Base-by-base conservation (phyloP, 2,888 invertebrate species). In the Aphodius granarius region DNA sequence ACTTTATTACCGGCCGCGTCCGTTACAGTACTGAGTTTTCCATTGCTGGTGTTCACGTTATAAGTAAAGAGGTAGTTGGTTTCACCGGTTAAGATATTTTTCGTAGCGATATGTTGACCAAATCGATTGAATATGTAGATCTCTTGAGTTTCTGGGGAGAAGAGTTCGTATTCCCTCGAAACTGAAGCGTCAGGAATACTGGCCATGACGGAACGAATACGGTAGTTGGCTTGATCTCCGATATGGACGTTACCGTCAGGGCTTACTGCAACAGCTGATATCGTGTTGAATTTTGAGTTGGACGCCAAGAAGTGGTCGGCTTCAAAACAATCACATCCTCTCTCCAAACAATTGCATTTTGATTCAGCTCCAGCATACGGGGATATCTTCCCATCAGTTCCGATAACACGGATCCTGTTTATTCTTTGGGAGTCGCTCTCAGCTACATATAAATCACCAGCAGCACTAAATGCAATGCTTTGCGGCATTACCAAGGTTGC, bases 381-480 rank as follows among this genome's bases (percentile, higher is more conserved):
- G 0, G 94, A 92, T 76, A 98, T 97, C 83, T 95, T 94, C 0
- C 98, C 97, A 86, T 97, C 97, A 0, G 97, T 97, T 0, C 95
- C 95, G 73, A 98, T 95, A 0, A 97, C 92, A 17, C 98, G 89
- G 0, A 97, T 93, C 72, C 98, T 90, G 86, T 99, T 98, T 73
- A 98, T 95, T 80, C 97, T 91, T 86, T 98, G 97, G 0, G 97
- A 96, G 86, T 98, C 98, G 82, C 97, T 97, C 86, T 99, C 98
- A 0, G 98, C 97, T 0, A 99, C 95, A 84, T 94, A 98, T 13
- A 99, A 88, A 83, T 97, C 94, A 3, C 98, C 98, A 66, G 95
- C 93, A 0, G 97, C 94, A 15, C 96, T 96, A 81, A 98, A 98
- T 0, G 97, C 94, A 73, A 99, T 95, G 82, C 97, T 97, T 84